Base-by-base conservation (phyloP, 2,113 vertebrate genomes). In the Sorex araneus region DNA sequence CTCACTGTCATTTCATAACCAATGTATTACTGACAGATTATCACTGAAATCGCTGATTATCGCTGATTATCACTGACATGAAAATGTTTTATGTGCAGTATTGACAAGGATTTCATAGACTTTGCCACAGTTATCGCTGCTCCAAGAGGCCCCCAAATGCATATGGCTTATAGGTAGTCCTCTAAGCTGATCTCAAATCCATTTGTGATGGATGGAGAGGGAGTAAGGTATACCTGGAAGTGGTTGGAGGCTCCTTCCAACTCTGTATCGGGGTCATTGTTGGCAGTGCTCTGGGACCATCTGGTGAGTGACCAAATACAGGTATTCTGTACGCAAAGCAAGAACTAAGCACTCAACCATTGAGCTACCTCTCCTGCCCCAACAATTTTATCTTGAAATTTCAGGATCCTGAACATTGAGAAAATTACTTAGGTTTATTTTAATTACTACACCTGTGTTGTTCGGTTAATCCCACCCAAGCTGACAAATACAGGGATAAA, bases 81-180 rank as follows among this genome's bases (percentile, higher is more conserved):
- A 86, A 90, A 76, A 30, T 75, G 34, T 74, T 93, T 81, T 69
- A 85, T 86, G 19, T 86, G 2, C 7, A 6, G 80, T 81, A 81
- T 75, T 90, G 88, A 50, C 70, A 63, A 70, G 21, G 75, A n/a
- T 75, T 81, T 75, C 87, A 75, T 69, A 84, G n/a, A n/a, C 18
- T 76, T 80, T 63, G 45, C 69, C 71, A 50, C 47, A 28, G 81
- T 76, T 70, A 60, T 75, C 60, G 67, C 7, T 69, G 64, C 9
- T 60, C 25, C 40, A 47, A 60, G 21, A 79, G 45, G n/a, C 64
- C 23, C 69, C 45, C 16, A 69, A 67, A 69, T 63, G 34, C 32
- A 70, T 9, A 11, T 64, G 70, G 21, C 27, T 81, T 54, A 4
- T 76, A 50, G 19, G n/a, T 32, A 85, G 63, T 27, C 40, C 18